A percentile compares a stretch with the other conserved stretches of the same genome.
Conservation (phyloP, 2,113 vertebrate species). For the Hemichromis elongatus region DNA sequence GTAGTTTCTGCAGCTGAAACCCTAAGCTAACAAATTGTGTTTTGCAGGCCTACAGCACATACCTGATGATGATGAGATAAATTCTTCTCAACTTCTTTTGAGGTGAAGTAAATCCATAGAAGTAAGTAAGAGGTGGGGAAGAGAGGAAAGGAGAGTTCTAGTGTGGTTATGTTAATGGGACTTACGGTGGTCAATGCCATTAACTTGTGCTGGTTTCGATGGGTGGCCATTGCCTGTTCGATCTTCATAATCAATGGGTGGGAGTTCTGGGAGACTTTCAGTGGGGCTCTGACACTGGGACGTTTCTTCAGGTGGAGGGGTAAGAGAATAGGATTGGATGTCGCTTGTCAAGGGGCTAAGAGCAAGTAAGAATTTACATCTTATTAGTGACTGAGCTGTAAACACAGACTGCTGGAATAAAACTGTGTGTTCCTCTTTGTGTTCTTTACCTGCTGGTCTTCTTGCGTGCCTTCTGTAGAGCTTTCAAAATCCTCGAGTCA, state of each 20-base stretch:
- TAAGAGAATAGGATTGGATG: not conserved
- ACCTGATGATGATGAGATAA: not conserved
- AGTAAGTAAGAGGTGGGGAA: not conserved
- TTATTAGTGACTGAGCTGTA: not conserved
- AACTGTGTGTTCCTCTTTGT: not conserved
- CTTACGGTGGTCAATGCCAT: conserved; percentile 60
- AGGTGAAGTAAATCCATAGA: not conserved
- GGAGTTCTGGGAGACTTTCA: not conserved
- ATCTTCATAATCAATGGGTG: conserved; percentile 59
- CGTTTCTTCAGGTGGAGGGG: conserved; percentile 29
- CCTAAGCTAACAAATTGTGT: not conserved
- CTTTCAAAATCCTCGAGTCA: conserved; percentile 62
- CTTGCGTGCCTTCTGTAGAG: conserved; percentile 67
- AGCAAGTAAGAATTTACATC: not conserved
- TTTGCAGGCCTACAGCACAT: not conserved
- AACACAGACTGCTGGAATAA: not conserved
- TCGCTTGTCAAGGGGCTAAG: not conserved
- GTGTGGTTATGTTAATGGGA: not conserved
- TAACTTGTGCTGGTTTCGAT: conserved; percentile 8
- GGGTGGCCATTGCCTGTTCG: not conserved
- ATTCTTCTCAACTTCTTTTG: not conserved
- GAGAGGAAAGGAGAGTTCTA: not conserved
- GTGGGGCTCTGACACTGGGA: not conserved
- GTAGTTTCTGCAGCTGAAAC: not conserved
- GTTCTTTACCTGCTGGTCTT: conserved; percentile 48